Conservation (phyloP, 2,888 invertebrate species). For the Machimus rusticus region DNA sequence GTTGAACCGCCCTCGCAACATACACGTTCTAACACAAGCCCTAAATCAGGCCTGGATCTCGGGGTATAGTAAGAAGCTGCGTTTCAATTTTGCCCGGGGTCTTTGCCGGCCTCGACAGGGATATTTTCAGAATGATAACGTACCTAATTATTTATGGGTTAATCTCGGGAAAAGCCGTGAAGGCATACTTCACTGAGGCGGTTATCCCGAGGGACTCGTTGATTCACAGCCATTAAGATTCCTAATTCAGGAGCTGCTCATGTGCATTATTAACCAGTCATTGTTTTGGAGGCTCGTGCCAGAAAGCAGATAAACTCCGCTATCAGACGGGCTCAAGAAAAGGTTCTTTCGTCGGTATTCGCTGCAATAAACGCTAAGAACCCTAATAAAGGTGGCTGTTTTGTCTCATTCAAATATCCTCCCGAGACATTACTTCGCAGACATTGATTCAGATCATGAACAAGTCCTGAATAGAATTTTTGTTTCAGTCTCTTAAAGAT, state of each 20-base stretch:
- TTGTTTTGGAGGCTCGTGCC: background rate
- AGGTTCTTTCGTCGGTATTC: background rate
- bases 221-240: slow-evolving; percentile 7
- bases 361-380: background rate
- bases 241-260: background rate
- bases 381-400: background rate
- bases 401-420: background rate
- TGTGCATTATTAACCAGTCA: slow-evolving; percentile 14
- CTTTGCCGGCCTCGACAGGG: background rate
- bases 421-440: background rate
- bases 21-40: background rate
- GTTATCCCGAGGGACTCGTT: background rate
- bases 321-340: background rate
- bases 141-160: slow-evolving; percentile 14
- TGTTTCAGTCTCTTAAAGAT: background rate
- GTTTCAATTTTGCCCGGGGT: background rate
- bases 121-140: slow-evolving; percentile 7
- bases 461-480: background rate
- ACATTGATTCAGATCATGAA: background rate
- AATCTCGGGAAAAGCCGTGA: background rate
- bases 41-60: background rate
- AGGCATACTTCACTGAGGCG: background rate
- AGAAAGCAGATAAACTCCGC: background rate
- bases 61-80: background rate
- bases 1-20: background rate